These are phyloP conservation scores for Poeciliopsis occidentalis DNA, from an alignment of 2,113 vertebrate genomes.

Conservation along the genomic window DNA sequence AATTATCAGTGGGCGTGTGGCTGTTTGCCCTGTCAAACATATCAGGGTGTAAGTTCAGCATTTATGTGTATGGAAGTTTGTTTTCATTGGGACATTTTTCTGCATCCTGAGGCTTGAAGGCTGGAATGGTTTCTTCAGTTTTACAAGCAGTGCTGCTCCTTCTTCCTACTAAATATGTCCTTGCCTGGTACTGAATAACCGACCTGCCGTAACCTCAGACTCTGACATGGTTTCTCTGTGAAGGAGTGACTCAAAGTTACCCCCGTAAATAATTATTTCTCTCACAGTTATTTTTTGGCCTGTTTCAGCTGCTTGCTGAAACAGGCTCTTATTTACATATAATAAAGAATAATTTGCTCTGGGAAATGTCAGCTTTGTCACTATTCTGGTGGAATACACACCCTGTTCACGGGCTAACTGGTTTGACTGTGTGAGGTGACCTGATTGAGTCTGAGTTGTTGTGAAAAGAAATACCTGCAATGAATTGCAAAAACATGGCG, in stretches of 20 bases:
- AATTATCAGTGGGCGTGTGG: constrained; percentile 20
- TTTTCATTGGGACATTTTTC: constrained; percentile 27
- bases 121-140: constrained; percentile 20
- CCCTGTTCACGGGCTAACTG: constrained; percentile 9
- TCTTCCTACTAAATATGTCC: constrained; percentile 14
- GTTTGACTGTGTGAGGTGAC: constrained; percentile 12
- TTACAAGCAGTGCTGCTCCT: constrained; percentile 32
- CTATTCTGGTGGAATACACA: constrained; percentile 25
- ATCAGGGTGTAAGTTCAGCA: constrained; percentile 20
- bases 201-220: neutral
- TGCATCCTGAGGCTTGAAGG: constrained; percentile 47
- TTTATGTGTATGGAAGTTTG: constrained; percentile 26
- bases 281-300: neutral
- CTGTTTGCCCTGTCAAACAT: constrained; percentile 19
- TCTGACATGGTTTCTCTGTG: constrained; percentile 11
- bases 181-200: neutral
- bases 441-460: neutral
- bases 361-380: constrained; percentile 13
- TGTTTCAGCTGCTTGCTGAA: no score
- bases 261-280: neutral
- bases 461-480: neutral
- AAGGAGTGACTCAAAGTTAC: neutral
- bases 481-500: neutral
- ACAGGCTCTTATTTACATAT: neutral
- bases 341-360: constrained; percentile 7